Percentiles rank a stretch among this genome's conserved stretches.
Evolutionary conservation across 2,797 vertebrate species (phyloP).

Genomic region (Myiotriccus ornatus): DNA sequence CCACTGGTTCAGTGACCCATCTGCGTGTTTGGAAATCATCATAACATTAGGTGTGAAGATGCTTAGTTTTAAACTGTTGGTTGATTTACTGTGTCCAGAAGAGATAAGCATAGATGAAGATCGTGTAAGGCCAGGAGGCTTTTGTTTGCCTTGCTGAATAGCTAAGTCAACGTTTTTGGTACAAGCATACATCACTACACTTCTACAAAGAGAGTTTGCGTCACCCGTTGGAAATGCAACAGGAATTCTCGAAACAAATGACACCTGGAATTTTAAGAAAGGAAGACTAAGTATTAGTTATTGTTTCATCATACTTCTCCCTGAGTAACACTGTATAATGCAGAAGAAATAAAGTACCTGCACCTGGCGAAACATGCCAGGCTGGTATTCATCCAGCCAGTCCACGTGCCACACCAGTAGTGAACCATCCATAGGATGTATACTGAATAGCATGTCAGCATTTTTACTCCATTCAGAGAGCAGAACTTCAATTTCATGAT

Average conservation of each 20-base stretch:
- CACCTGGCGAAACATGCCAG: constrained; percentile 97
- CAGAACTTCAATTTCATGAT: constrained; percentile 91
- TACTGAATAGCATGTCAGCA: constrained; percentile 97
- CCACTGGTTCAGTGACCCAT: constrained; percentile 97
- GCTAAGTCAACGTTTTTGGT: constrained; percentile 96
- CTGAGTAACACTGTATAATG: not conserved
- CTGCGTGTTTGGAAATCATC: constrained; percentile 97
- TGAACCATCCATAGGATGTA: constrained; percentile 96
- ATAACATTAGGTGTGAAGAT: constrained; percentile 97
- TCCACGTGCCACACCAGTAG: constrained; percentile 96
- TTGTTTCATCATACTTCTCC: not conserved
- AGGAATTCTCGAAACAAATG: constrained; percentile 96
- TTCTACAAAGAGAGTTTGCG: constrained; percentile 95
- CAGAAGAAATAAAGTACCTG: constrained; percentile 82
- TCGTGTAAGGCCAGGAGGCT: constrained; percentile 82
- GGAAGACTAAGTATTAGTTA: not conserved
- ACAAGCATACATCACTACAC: constrained; percentile 97
- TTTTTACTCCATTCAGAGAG: constrained; percentile 94
- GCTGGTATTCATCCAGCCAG: constrained; percentile 98
- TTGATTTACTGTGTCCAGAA: constrained; percentile 87
- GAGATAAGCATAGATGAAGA: constrained; percentile 90
- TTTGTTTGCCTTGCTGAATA: constrained; percentile 92
- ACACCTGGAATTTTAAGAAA: constrained; percentile 82
- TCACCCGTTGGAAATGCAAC: constrained; percentile 96
- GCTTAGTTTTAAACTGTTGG: constrained; percentile 88